phyloP scores from a whole-genome alignment of 2,888 invertebrate genomes.

The Netelia fuscicornis region DNA sequence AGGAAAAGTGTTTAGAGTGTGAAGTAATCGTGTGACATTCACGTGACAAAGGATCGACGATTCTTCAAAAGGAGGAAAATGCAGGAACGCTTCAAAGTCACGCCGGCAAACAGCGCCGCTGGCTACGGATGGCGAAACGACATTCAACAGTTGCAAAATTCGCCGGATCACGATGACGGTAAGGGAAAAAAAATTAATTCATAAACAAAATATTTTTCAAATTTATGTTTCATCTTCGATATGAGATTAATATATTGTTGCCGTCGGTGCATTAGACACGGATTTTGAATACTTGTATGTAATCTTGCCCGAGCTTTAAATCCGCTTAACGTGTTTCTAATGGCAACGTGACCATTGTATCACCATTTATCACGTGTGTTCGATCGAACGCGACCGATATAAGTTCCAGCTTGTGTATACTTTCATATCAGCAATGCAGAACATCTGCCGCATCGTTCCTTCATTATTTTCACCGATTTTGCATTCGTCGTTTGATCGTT shows the following conservation, averaged over 20 bases:
- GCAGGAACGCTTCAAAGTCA: constrained; percentile 81
- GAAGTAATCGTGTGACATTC: too few relatives aligned
- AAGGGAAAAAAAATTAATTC: constrained; percentile 62
- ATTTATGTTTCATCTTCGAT: neutral
- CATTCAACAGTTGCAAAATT: constrained; percentile 66
- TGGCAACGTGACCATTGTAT: constrained; percentile 19
- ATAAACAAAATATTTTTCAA: neutral
- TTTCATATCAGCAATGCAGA: neutral
- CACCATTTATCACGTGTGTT: constrained; percentile 46
- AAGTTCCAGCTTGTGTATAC: neutral
- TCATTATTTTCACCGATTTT: too few relatives aligned
- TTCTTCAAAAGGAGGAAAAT: constrained; percentile 46
- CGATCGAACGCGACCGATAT: constrained; percentile 28
- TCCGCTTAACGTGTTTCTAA: constrained; percentile 32
- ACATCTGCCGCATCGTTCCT: too few relatives aligned
- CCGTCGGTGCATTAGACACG: too few relatives aligned
- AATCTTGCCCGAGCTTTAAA: constrained; percentile 1
- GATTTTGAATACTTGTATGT: neutral
- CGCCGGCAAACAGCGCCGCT: constrained; percentile 77
- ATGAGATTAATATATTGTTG: too few relatives aligned
- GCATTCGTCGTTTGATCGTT: too few relatives aligned
- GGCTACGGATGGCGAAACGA: constrained; percentile 72
- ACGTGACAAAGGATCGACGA: too few relatives aligned
- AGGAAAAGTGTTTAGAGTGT: neutral
- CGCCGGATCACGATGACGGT: constrained; percentile 76